phyloP scores from a whole-genome alignment of 2,888 invertebrate genomes.

The Chorisops tibialis region DNA sequence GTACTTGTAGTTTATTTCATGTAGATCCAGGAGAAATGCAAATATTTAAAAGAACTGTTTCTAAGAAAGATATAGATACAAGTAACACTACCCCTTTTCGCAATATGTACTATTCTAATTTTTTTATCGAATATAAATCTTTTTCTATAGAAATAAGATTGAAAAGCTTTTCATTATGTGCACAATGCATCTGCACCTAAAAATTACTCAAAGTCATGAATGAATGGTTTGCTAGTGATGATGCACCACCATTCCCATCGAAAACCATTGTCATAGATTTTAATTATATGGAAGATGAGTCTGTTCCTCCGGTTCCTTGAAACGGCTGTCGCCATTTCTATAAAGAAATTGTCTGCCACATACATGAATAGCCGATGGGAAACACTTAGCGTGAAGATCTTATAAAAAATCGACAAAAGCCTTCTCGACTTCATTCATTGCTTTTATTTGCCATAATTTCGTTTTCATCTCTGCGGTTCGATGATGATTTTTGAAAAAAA shows the following conservation, averaged over 20 bases:
- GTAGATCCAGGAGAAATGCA: too few relatives aligned
- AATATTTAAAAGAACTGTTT: too few relatives aligned
- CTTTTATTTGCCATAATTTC: slow-evolving; percentile 23
- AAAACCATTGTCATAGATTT: slow-evolving; percentile 28
- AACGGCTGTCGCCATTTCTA: slow-evolving; percentile 32
- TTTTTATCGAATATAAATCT: too few relatives aligned
- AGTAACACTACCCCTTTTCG: too few relatives aligned
- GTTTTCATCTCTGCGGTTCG: not conserved
- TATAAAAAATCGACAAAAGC: slow-evolving; percentile 27
- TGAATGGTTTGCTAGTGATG: not conserved
- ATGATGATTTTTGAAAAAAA: slow-evolving; percentile 5
- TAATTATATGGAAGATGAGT: slow-evolving; percentile 26
- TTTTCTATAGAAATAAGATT: too few relatives aligned
- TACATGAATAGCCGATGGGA: slow-evolving; percentile 26
- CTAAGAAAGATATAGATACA: too few relatives aligned
- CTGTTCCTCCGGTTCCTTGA: slow-evolving; percentile 16
- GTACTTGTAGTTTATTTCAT: too few relatives aligned
- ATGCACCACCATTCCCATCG: slow-evolving; percentile 8
- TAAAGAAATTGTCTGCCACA: slow-evolving; percentile 8
- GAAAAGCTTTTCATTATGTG: not conserved
- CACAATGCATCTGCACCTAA: not conserved
- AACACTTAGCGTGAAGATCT: slow-evolving; percentile 27
- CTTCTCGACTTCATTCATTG: slow-evolving; percentile 26
- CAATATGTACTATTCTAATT: too few relatives aligned
- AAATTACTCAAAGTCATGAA: slow-evolving; percentile 22